These are phyloP conservation scores for Neodontobutis hainanensis DNA, from an alignment of 2,113 vertebrate species.

Conservation along the genomic window DNA sequence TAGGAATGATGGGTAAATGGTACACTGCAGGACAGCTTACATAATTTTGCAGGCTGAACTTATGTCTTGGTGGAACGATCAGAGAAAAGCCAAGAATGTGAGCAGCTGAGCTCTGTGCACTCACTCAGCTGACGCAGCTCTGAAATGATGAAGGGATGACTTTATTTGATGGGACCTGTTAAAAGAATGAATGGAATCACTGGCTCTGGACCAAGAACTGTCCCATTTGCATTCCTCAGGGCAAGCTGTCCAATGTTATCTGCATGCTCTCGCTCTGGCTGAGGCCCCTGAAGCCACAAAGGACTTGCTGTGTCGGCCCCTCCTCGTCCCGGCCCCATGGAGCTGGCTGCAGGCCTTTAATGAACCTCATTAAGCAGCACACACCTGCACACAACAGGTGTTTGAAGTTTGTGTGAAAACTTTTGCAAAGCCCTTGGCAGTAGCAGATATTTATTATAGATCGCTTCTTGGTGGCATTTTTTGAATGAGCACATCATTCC, in stretches of 20 bases:
- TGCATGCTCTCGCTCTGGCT: conserved; percentile 49
- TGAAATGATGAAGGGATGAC: conserved; percentile 30
- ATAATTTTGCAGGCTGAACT: conserved; percentile 27
- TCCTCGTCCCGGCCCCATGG: conserved; percentile 44
- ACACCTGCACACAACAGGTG: conserved; percentile 75
- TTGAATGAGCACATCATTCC: conserved; percentile 1
- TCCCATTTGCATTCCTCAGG: conserved; percentile 69
- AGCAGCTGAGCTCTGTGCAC: neutral
- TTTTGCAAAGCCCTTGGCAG: conserved; percentile 16
- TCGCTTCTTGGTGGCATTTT: conserved; percentile 3
- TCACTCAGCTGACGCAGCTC: conserved; percentile 10
- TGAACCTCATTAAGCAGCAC: conserved; percentile 58
- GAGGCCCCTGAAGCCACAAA: conserved; percentile 67
- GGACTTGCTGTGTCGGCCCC: conserved; percentile 64
- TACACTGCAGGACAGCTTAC: neutral
- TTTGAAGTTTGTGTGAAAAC: conserved; percentile 33
- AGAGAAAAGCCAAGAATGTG: conserved; percentile 1
- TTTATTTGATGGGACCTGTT: conserved; percentile 27
- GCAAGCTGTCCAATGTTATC: conserved; percentile 70
- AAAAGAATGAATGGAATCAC: conserved; percentile 47
- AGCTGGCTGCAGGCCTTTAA: conserved; percentile 36
- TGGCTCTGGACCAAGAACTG: conserved; percentile 46
- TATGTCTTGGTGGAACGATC: conserved; percentile 5
- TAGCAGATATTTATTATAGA: conserved; percentile 3
- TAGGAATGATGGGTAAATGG: conserved; percentile 5